phyloP scores from a whole-genome alignment of 2,888 invertebrate genomes.

The Nymphalis urticae region DNA sequence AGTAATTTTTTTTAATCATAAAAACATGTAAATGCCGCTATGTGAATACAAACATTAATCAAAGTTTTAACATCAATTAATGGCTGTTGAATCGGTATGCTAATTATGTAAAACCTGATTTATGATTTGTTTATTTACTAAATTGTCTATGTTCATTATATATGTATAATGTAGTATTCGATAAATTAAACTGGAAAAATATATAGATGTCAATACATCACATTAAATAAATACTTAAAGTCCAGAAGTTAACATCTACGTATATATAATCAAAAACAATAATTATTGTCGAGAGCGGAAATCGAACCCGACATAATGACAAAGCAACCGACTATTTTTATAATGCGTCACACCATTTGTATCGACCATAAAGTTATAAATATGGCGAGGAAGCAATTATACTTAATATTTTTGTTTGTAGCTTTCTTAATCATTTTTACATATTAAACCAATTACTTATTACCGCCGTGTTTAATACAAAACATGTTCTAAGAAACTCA shows the following conservation, averaged over 20 bases:
- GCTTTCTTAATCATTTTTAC: conserved; percentile 21
- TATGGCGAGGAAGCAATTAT: not conserved
- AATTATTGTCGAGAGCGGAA: too few species aligned
- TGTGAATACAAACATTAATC: not conserved
- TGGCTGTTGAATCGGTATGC: not conserved
- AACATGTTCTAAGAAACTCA: conserved; percentile 35
- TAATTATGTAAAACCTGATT: not conserved
- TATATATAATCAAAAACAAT: too few species aligned
- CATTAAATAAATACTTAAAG: too few species aligned
- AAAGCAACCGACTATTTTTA: too few species aligned
- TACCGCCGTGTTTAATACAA: conserved; percentile 28
- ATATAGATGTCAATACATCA: too few species aligned
- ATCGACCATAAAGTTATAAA: not conserved
- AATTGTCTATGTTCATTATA: too few species aligned
- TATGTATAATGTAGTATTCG: too few species aligned
- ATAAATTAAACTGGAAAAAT: too few species aligned
- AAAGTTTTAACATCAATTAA: not conserved
- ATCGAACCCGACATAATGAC: too few species aligned
- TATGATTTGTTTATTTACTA: not conserved
- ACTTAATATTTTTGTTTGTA: conserved; percentile 12
- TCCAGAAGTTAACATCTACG: too few species aligned
- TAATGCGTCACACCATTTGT: too few species aligned
- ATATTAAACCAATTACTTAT: conserved; percentile 31
- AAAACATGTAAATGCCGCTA: not conserved
- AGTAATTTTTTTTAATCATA: not conserved